Conservation (phyloP, 2,113 vertebrate species). For the Gyps fulvus region DNA sequence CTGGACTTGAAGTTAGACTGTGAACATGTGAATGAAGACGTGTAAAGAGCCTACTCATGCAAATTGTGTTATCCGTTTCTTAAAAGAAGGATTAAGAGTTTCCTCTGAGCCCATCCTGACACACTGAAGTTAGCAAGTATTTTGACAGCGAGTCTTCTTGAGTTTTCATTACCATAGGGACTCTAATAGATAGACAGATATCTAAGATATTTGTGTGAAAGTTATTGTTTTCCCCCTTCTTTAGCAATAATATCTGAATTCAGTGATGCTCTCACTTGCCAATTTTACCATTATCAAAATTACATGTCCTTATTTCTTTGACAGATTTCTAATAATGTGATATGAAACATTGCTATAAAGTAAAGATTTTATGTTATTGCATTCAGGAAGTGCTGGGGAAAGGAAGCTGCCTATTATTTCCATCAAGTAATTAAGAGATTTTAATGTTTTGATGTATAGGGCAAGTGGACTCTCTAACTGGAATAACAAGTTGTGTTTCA, state of each 20-base stretch:
- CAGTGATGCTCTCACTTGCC: neutral
- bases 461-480: neutral
- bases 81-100: neutral
- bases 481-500: conserved; percentile 25
- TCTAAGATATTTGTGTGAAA: neutral
- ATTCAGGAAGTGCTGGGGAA: neutral
- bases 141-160: neutral
- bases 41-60: neutral
- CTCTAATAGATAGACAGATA: neutral
- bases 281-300: neutral
- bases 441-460: neutral
- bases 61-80: neutral
- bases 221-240: neutral
- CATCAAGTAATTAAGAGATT: conserved; percentile 7
- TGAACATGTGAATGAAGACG: neutral
- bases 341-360: neutral
- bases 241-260: neutral
- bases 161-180: neutral
- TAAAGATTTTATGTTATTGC: conserved; percentile 7
- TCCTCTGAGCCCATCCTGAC: neutral
- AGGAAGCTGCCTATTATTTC: neutral
- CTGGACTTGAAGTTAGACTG: neutral
- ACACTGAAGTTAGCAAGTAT: neutral
- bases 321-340: neutral
- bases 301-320: neutral